phyloP scores from a whole-genome alignment of 2,888 invertebrate genomes.

The Tenthredo mesomela region DNA sequence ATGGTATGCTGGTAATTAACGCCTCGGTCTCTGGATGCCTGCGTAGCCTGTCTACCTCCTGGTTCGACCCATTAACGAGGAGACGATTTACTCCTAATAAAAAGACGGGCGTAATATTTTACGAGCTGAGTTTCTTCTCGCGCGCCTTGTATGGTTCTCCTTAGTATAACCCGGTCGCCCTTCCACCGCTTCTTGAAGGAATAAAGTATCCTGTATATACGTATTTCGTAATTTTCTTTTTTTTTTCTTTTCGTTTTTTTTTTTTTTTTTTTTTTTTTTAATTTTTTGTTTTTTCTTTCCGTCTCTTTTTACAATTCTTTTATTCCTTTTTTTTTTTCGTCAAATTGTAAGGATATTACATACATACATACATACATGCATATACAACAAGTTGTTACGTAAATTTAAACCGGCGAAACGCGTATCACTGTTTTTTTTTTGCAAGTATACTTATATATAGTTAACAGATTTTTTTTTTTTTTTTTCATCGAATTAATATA shows the following conservation, averaged over 20 bases:
- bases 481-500: background rate
- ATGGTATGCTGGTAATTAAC: constrained; percentile 27
- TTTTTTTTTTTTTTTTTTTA: background rate
- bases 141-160: constrained; percentile 65
- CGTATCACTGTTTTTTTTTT: background rate
- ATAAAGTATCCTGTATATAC: constrained; percentile 16
- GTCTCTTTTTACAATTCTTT: background rate
- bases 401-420: background rate
- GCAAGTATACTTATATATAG: background rate
- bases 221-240: constrained; percentile 32
- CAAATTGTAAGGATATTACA: background rate
- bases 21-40: background rate
- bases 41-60: background rate
- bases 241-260: background rate
- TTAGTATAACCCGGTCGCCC: constrained; percentile 56
- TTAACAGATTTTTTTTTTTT: background rate
- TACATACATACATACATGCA: background rate
- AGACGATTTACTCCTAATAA: constrained; percentile 75
- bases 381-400: background rate
- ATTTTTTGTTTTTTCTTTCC: background rate
- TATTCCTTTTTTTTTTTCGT: background rate
- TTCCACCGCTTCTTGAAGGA: background rate
- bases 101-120: constrained; percentile 72
- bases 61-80: constrained; percentile 66
- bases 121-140: constrained; percentile 66